These are phyloP conservation scores for Perca flavescens DNA, from an alignment of 2,113 vertebrate genomes.

Conservation along the genomic window DNA sequence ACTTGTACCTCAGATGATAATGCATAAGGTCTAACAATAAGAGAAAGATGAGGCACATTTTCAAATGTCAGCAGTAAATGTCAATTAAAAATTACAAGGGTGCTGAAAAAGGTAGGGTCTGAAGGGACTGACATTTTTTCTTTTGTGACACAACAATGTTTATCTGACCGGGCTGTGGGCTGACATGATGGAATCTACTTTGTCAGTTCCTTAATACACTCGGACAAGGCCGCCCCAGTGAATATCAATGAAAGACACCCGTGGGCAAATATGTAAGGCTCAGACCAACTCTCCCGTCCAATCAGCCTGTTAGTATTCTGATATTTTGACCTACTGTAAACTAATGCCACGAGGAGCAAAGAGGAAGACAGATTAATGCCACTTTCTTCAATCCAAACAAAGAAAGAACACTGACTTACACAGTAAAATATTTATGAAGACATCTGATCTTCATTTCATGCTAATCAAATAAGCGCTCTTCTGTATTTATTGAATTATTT, in stretches of 20 bases:
- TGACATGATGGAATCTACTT: conserved; percentile 86
- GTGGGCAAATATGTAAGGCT: conserved; percentile 54
- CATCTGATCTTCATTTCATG: conserved; percentile 16
- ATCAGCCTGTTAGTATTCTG: conserved; percentile 48
- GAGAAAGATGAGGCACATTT: conserved; percentile 83
- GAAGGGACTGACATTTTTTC: conserved; percentile 83
- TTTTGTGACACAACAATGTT: conserved; percentile 85
- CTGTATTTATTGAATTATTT: conserved; percentile 26
- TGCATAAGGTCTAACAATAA: conserved; percentile 66
- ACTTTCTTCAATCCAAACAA: conserved; percentile 29
- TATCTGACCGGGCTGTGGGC: conserved; percentile 85
- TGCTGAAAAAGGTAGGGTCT: conserved; percentile 86
- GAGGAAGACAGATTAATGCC: conserved; percentile 9
- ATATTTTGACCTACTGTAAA: conserved; percentile 44
- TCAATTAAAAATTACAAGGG: conserved; percentile 92
- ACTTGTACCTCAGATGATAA: conserved; percentile 18
- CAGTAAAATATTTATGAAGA: conserved; percentile 36
- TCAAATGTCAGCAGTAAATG: conserved; percentile 91
- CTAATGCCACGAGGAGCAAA: conserved; percentile 16
- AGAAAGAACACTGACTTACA: background rate
- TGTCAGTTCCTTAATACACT: conserved; percentile 86
- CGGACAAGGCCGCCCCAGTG: conserved; percentile 81
- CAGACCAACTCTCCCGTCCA: conserved; percentile 46
- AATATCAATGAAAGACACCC: conserved; percentile 86
- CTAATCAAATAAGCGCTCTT: conserved; percentile 37